phyloP scores from a whole-genome alignment of 2,113 vertebrate species.

The Sturnus vulgaris region DNA sequence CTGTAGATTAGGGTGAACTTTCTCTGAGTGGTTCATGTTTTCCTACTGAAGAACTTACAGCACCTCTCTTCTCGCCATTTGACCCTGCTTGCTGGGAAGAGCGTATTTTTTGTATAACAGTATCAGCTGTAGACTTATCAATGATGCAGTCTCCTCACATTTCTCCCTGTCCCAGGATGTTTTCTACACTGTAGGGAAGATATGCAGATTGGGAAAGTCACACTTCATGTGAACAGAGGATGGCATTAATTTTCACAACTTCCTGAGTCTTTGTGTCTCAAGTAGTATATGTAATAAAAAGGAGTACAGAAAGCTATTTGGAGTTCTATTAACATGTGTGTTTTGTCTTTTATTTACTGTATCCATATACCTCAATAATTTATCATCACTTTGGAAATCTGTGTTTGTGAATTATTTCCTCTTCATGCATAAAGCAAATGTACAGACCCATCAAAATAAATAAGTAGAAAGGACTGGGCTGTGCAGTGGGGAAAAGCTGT shows the following conservation, averaged over 20 bases:
- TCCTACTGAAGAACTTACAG: neutral
- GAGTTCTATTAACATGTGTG: neutral
- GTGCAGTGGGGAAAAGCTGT: neutral
- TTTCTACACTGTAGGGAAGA: neutral
- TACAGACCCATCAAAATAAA: neutral
- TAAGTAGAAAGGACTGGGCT: neutral
- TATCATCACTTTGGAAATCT: neutral
- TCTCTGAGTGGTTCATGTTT: fast-evolving
- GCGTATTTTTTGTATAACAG: neutral
- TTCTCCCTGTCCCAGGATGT: neutral
- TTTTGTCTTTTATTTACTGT: neutral
- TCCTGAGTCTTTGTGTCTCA: neutral
- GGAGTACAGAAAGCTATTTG: neutral
- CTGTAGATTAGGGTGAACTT: neutral
- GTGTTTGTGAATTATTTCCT: neutral
- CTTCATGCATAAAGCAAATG: neutral
- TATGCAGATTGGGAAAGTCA: neutral
- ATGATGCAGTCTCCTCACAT: neutral
- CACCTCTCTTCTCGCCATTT: neutral
- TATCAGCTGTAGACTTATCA: neutral
- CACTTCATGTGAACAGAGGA: neutral
- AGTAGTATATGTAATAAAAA: neutral
- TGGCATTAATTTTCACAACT: neutral
- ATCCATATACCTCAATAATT: neutral
- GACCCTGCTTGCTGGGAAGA: neutral